Evolutionary conservation across 1,140 invertebrate genomes (phyloP), one percentile per base, ranked within the genome.

Genomic region (Drosophila triauraria): DNA sequence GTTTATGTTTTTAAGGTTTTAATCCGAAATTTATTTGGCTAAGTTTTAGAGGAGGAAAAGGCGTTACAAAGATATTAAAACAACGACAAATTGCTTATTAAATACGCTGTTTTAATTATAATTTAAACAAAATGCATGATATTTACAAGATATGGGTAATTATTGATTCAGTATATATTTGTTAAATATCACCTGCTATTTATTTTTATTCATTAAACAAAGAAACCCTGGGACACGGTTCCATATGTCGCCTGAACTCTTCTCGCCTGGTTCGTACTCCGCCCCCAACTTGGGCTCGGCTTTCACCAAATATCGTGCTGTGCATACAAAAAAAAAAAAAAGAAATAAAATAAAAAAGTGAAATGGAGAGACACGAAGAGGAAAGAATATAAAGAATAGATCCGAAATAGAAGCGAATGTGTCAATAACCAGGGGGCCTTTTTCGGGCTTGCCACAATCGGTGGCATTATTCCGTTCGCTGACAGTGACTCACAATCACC

Each of bases 301-400:
- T 88, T 88, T 88, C 83, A 88, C 84, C 70, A 60, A 80, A 78
- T 59, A 75, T 71, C 75, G 83, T 83, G 83, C 71, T 74, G 23
- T 69, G 83, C 71, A 83, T 87, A 84, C 67, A 72, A 69, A 86
- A 78, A 60, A 65, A 57, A 23, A 35, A 69, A 86, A 78, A 60
- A 62, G 51, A 23, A 35, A 6, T 6, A 30, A 30, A 63, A 65
- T 57, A 23, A 35, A 25, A 32, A 50, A 82, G 69, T 42, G 60
- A 69, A 51, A 65, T 32, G 47, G 67, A 59, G 59, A 58, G 42
- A 54, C 32, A 23, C 35, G 32, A 17, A 23, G 25, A 15, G 67
- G 42, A 35, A 3, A 35, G 32, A 35, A n/a, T 15, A 42, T 30
- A 67, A 51, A 50, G 44, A 70, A 71, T 72, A 50, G 53, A 59